phyloP scores from a whole-genome alignment of 2,888 invertebrate species.

The Oscheius sp. region DNA sequence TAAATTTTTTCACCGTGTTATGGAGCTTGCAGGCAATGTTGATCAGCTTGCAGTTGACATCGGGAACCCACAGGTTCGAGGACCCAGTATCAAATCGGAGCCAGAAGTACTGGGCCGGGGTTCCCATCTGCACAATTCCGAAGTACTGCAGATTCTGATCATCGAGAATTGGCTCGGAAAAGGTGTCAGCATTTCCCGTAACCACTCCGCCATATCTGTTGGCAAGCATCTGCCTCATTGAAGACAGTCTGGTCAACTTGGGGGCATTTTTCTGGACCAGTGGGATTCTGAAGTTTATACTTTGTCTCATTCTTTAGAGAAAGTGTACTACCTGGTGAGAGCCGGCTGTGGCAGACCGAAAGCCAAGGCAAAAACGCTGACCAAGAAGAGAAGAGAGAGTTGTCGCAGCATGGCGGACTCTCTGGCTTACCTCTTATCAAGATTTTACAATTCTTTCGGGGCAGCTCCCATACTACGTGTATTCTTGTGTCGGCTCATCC shows the following conservation, averaged over 20 bases:
- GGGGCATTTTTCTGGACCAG: background rate
- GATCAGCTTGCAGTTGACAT: conserved; percentile 84
- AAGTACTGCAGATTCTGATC: conserved; percentile 2
- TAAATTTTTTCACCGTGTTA: conserved; percentile 32
- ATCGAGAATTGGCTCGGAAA: background rate
- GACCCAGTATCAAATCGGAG: conserved; percentile 92
- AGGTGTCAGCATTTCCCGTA: conserved; percentile 4
- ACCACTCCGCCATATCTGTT: background rate
- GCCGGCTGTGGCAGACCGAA: conserved; percentile 9
- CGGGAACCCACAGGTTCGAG: conserved; percentile 91
- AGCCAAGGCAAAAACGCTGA: conserved; percentile 31
- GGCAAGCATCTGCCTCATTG: background rate
- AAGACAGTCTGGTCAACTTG: background rate
- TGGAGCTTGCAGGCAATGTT: conserved; percentile 87
- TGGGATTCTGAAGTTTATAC: background rate
- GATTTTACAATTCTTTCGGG: no score
- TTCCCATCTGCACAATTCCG: conserved; percentile 74
- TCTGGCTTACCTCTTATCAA: no score
- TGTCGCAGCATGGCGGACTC: conserved; percentile 18
- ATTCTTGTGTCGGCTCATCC: no score
- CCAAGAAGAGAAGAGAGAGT: conserved; percentile 29
- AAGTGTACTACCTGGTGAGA: background rate
- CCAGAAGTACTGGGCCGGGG: conserved; percentile 17
- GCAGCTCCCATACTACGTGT: no score
- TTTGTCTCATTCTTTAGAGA: background rate